A percentile compares a stretch with the other conserved stretches of the same genome.
phyloP scores from a whole-genome alignment of 2,888 invertebrate genomes.

The Pachydiplax longipennis region DNA sequence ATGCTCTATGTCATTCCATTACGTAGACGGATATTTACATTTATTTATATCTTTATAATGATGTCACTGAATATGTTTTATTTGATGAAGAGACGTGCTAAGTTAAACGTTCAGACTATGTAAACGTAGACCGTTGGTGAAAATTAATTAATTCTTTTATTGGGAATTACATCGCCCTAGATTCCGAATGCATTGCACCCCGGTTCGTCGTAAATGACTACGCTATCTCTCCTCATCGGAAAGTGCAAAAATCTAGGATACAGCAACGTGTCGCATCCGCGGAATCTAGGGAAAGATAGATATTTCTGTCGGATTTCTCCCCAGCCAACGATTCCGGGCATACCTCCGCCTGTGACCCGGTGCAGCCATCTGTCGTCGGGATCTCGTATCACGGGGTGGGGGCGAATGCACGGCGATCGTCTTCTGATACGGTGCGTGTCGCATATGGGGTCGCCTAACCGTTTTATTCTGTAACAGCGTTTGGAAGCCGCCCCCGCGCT shows the following conservation, averaged over 20 bases:
- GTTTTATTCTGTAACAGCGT: conserved; percentile 39
- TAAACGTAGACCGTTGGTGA: too few species aligned
- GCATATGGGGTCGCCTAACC: conserved; percentile 20
- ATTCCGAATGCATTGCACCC: background rate
- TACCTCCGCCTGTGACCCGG: background rate
- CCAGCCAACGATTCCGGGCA: background rate
- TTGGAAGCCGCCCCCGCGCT: background rate
- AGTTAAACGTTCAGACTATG: too few species aligned
- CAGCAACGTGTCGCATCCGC: background rate
- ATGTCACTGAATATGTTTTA: too few species aligned
- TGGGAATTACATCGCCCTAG: background rate
- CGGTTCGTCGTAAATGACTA: background rate
- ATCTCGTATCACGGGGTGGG: background rate
- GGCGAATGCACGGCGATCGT: background rate
- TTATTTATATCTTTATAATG: too few species aligned
- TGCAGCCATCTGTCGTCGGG: conserved; percentile 26
- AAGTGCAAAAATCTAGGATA: background rate
- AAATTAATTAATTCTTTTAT: too few species aligned
- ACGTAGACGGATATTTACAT: too few species aligned
- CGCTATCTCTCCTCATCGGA: background rate
- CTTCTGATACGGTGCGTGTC: conserved; percentile 30
- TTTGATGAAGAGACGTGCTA: too few species aligned
- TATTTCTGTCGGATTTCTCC: background rate
- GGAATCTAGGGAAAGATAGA: background rate
- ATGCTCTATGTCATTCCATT: too few species aligned